phyloP scores from a whole-genome alignment of 2,797 vertebrate species.

The Enteromius paludinosus region DNA sequence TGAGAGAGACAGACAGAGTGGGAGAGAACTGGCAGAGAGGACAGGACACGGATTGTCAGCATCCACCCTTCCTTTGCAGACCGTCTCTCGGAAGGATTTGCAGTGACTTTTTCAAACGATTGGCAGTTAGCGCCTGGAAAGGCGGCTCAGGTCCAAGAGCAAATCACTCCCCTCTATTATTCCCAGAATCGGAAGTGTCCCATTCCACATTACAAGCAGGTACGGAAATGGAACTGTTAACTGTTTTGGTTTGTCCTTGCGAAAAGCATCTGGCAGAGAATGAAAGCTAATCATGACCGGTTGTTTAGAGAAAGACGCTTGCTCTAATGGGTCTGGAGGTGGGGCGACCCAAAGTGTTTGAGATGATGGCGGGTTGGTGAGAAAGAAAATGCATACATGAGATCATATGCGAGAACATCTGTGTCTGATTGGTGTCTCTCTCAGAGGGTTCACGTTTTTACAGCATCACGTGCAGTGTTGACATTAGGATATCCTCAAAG shows the following conservation, averaged over 20 bases:
- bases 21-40: slow-evolving; percentile 41
- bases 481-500: slow-evolving; percentile 26
- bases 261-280: slow-evolving; percentile 47
- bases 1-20: slow-evolving; percentile 15
- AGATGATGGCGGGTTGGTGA: slow-evolving; percentile 27
- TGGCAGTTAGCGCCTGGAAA: slow-evolving; percentile 35
- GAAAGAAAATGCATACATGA: slow-evolving; percentile 55
- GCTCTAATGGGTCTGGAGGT: slow-evolving; percentile 42
- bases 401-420: slow-evolving; percentile 71
- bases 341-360: slow-evolving; percentile 15
- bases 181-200: slow-evolving; percentile 51
- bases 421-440: slow-evolving; percentile 67
- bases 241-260: slow-evolving; percentile 42
- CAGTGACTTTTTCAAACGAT: slow-evolving; percentile 33
- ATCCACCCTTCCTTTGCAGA: slow-evolving; percentile 41
- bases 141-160: slow-evolving; percentile 30
- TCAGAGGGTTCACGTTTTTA: slow-evolving; percentile 34
- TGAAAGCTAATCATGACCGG: slow-evolving; percentile 47
- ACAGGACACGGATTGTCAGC: slow-evolving; percentile 40
- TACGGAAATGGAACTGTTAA: slow-evolving; percentile 59
- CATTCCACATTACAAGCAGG: slow-evolving; percentile 53
- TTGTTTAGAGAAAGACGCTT: slow-evolving; percentile 56
- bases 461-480: slow-evolving; percentile 23
- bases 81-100: slow-evolving; percentile 17
- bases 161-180: slow-evolving; percentile 33